These are phyloP conservation scores for Antidorcas marsupialis DNA, from an alignment of 2,113 vertebrate species.

Conservation along the genomic window DNA sequence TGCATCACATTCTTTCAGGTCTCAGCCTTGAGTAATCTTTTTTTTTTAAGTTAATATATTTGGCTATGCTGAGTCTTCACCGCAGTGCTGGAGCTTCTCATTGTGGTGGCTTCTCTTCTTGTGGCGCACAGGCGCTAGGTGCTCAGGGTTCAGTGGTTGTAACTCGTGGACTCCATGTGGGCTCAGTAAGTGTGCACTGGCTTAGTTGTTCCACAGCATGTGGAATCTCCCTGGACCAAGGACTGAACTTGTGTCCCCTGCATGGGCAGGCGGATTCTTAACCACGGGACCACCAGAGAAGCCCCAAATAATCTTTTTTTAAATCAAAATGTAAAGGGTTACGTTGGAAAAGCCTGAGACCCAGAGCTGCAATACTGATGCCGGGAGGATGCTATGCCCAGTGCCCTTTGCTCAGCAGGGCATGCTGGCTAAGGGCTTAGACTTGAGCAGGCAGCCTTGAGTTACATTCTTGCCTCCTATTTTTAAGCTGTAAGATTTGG, in stretches of 20 bases:
- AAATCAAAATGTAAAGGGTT: background rate
- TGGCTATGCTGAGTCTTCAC: background rate
- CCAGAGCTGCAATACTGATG: background rate
- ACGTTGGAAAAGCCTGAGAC: background rate
- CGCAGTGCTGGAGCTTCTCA: background rate
- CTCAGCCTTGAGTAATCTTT: background rate
- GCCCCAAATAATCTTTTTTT: background rate
- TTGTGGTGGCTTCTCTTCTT: background rate
- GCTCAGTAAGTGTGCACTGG: background rate
- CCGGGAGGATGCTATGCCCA: accelerated
- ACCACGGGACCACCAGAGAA: background rate
- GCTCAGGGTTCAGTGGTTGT: background rate
- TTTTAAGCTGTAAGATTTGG: background rate
- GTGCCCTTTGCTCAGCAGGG: accelerated
- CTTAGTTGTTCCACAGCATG: background rate
- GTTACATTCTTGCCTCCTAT: background rate
- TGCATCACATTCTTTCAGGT: background rate
- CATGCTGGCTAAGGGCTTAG: background rate
- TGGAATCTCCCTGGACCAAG: background rate
- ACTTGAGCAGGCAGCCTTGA: background rate
- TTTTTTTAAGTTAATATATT: background rate
- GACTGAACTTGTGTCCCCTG: background rate
- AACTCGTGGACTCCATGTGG: background rate
- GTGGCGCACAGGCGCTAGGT: background rate
- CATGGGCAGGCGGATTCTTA: background rate